Base-by-base conservation (phyloP, 1,140 invertebrate species). In the Dendrolimus punctatus region DNA sequence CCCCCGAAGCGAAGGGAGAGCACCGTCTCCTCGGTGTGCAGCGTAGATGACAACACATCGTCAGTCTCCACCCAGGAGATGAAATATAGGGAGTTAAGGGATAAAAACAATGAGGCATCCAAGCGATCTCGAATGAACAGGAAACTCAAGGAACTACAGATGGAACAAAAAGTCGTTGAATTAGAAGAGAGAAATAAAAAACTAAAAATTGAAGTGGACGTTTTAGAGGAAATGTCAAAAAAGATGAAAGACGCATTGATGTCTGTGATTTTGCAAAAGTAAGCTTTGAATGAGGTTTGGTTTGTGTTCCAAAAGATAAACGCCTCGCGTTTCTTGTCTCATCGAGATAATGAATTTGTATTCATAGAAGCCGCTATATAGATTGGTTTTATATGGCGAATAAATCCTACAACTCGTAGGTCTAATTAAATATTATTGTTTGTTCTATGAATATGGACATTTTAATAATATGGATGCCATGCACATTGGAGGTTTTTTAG, bases 101-200 rank as follows among this genome's bases (percentile, higher is more conserved):
- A 93, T 58, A 92, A 92, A 64, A 94, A 94, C 73, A 94, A 94
- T 71, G 92, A 93, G 75, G 92, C 93, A 6, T 94, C 93, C 8
- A 88, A 92, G 65, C 89, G 90, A 61, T 93, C 92, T 0, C 82
- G 93, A 54, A 90, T 91, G 80, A 93, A 93, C 55, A 90, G 93
- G 52, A 93, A 93, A 74, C 84, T 88, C 5, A 92, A 92, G 60
- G 93, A 94, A 60, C 63, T 83, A 53, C 78, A 87, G 58, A 87
- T 80, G 75, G 73, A 83, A 58, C 73, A 80, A 44, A 40, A 75
- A 40, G 85, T 77, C 7, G 66, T 69, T 39, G 73, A 87, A 39
- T 63, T 88, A 49, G 85, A 87, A 57, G 76, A 81, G 37, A 69
- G 71, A 58, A 88, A 88, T 64, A 77, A 84, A 47, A 73, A 78